A percentile compares a stretch with the other conserved stretches of the same genome.
Conservation (phyloP, 2,113 vertebrate species). For the Chionodraco myersi region DNA sequence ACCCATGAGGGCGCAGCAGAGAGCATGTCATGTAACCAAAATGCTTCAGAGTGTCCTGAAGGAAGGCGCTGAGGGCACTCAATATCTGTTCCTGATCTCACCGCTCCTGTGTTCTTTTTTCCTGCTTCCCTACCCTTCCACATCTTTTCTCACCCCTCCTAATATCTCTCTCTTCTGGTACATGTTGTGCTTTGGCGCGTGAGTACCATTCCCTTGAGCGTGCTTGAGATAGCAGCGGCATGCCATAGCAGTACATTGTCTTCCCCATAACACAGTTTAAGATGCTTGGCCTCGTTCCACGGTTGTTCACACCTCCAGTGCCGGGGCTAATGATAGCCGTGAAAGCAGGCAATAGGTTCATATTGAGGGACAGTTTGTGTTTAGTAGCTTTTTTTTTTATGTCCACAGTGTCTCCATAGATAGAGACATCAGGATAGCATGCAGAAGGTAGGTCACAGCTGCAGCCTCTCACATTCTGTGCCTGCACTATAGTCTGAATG, state of each 20-base stretch:
- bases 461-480: conserved; percentile 17
- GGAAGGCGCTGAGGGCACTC: not conserved
- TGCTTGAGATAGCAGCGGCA: conserved; percentile 41
- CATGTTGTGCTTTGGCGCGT: conserved; percentile 56
- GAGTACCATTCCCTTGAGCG: conserved; percentile 53
- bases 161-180: conserved; percentile 35
- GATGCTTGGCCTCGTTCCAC: conserved; percentile 34
- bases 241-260: conserved; percentile 49
- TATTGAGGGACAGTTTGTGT: conserved; percentile 37
- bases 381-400: conserved; percentile 23
- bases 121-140: not conserved
- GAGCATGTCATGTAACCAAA: not conserved
- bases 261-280: conserved; percentile 27
- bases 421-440: conserved; percentile 15
- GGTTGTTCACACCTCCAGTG: conserved; percentile 45
- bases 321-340: conserved; percentile 46
- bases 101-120: not conserved
- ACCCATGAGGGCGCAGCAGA: not conserved
- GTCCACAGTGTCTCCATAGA: conserved; percentile 37
- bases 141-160: conserved; percentile 24
- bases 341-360: conserved; percentile 45
- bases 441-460: conserved; percentile 31
- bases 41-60: conserved; percentile 24
- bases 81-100: not conserved
- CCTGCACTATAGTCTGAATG: not conserved